Percentiles rank a stretch among this genome's conserved stretches.
These are phyloP conservation scores for Phocides pigmalion DNA, from an alignment of 1,140 invertebrate species.

Conservation along the genomic window DNA sequence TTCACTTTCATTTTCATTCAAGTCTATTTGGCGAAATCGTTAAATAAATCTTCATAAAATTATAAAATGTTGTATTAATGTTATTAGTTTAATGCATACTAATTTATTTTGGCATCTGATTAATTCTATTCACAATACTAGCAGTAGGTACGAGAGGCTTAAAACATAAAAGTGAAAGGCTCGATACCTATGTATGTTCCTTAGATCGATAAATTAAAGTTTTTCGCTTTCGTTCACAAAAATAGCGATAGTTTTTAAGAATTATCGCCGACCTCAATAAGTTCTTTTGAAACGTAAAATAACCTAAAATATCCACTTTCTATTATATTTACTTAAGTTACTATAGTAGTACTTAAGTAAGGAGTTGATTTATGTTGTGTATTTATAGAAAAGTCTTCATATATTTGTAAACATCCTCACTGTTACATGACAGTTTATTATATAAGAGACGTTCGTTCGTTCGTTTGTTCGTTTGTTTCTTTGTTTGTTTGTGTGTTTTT, in stretches of 20 bases:
- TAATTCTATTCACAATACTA: slow-evolving; percentile 12
- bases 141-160: neutral
- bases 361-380: too few relatives aligned
- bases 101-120: slow-evolving; percentile 12
- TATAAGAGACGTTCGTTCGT: too few relatives aligned
- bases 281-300: too few relatives aligned
- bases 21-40: slow-evolving; percentile 14
- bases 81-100: slow-evolving; percentile 20
- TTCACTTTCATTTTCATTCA: slow-evolving; percentile 4
- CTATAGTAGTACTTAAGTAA: too few relatives aligned
- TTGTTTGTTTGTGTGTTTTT: too few relatives aligned
- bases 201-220: neutral
- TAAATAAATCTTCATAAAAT: slow-evolving; percentile 20
- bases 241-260: neutral
- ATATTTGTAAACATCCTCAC: too few relatives aligned
- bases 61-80: slow-evolving; percentile 3
- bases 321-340: too few relatives aligned
- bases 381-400: too few relatives aligned
- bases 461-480: too few relatives aligned
- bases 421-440: too few relatives aligned
- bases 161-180: slow-evolving; percentile 15
- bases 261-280: too few relatives aligned
- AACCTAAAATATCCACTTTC: too few relatives aligned
- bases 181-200: neutral
- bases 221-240: neutral